Evolutionary conservation across 2,113 vertebrate species (phyloP), one percentile per base, ranked within the genome.

Genomic region (Callipepla squamata): DNA sequence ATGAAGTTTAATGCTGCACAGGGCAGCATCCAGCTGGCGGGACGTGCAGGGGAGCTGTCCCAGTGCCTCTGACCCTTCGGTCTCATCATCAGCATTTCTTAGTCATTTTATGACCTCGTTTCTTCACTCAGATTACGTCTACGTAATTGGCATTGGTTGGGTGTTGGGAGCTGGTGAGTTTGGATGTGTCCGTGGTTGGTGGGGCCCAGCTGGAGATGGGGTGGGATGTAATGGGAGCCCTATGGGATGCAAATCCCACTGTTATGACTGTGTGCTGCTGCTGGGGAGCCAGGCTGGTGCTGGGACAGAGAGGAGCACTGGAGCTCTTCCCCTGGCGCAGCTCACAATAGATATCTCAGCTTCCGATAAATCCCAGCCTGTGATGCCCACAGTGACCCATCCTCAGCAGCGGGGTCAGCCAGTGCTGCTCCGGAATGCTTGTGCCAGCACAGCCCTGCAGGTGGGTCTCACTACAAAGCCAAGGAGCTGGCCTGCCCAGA

Each of bases 231-330:
- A 36, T 47, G 61, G 74, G 26, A 77, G 9, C 13, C 13, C 36
- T 1, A n/a, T 62, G 53, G 51, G 51, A 17, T 30, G 73, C 18
- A 47, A 55, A 58, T 59, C 9, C 72, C 53, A 5, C 21, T 55
- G 26, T 30, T 23, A 30, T 16, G 8, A 1, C 7, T 5, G 30
- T 8, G 1, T 5, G 25, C 9, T 0, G 25, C 9, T 0, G 1
- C 28, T 3, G 66, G 18, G 73, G 61, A 19, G 30, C 11, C 0
- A 3, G 25, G 34, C 38, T 55, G 81, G 45, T 0, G 0, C 1
- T 0, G 0, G 12, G 30, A 9, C 0, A 19, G 36, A 17, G 61
- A 66, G 36, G 78, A 0, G 7, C 13, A 16, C 20, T 77, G 76
- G 75, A 59, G 28, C 3, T 1, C 13, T 76, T 89, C 57, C 57